A percentile compares a stretch with the other conserved stretches of the same genome.
Conservation (phyloP, 37 sponge, comb jelly and placozoan species). For the Halisarca cf. caerulea region DNA sequence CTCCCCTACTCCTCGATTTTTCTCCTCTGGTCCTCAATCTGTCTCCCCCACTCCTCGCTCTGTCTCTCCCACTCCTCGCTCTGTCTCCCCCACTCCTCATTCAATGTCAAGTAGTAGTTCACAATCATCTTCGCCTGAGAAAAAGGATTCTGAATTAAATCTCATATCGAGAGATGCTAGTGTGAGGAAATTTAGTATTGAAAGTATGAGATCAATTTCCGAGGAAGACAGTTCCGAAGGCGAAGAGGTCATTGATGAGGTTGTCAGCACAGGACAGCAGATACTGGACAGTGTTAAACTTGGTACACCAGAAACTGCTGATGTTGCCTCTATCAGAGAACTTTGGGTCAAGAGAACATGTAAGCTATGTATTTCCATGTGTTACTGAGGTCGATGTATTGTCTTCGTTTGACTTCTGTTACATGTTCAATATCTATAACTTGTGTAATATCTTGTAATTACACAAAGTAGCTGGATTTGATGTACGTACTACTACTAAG, state of each 20-base stretch:
- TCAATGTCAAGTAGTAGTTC: no score
- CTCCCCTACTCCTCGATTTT: background rate
- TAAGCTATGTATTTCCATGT: no score
- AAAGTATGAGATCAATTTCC: background rate
- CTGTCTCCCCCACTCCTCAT: background rate
- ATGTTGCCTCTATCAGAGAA: slow-evolving; percentile 15
- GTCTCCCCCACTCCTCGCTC: background rate
- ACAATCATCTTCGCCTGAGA: no score
- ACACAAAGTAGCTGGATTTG: no score
- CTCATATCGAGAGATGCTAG: background rate
- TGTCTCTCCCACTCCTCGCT: background rate
- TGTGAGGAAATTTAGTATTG: background rate
- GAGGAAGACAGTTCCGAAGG: background rate
- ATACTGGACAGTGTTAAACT: background rate
- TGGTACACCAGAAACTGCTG: background rate
- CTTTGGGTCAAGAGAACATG: slow-evolving; percentile 6
- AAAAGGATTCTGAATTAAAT: no score
- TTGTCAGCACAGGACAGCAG: background rate
- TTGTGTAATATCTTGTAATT: no score
- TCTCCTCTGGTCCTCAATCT: background rate
- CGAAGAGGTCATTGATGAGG: no score
- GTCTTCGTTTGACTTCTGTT: no score
- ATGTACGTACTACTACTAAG: no score
- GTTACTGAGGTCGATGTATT: no score
- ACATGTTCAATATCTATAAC: no score